Conservation (phyloP, 2,888 invertebrate genomes). For the Cylloceria caligata region DNA sequence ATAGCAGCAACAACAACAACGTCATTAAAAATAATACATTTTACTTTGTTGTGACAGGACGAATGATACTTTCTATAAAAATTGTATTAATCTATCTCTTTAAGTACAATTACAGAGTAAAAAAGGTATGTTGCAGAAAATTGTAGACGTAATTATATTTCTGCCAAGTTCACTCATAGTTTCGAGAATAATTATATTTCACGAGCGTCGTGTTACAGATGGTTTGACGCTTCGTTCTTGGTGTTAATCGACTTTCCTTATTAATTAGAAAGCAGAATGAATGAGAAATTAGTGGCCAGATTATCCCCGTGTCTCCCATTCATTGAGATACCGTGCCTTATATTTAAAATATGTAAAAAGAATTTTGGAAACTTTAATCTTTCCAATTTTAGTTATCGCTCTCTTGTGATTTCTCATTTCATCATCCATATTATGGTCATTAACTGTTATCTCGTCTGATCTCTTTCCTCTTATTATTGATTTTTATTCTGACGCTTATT, state of each 20-base stretch:
- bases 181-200: not conserved
- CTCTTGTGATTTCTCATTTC: not conserved
- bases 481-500: not conserved
- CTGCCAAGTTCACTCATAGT: not conserved
- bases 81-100: no score
- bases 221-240: not conserved
- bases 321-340: not conserved
- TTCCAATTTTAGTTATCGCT: not conserved
- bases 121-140: not conserved
- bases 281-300: not conserved
- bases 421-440: not conserved
- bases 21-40: no score
- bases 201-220: not conserved
- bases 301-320: not conserved
- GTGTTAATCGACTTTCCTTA: not conserved
- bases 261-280: not conserved
- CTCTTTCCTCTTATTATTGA: not conserved
- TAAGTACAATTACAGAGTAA: not conserved
- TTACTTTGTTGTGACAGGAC: no score
- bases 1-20: no score
- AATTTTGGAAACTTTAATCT: not conserved
- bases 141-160: not conserved
- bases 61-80: no score
- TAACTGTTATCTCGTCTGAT: not conserved
- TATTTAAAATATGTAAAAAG: not conserved